phyloP scores from a whole-genome alignment of 2,113 vertebrate species.

The Puntigrus tetrazona region DNA sequence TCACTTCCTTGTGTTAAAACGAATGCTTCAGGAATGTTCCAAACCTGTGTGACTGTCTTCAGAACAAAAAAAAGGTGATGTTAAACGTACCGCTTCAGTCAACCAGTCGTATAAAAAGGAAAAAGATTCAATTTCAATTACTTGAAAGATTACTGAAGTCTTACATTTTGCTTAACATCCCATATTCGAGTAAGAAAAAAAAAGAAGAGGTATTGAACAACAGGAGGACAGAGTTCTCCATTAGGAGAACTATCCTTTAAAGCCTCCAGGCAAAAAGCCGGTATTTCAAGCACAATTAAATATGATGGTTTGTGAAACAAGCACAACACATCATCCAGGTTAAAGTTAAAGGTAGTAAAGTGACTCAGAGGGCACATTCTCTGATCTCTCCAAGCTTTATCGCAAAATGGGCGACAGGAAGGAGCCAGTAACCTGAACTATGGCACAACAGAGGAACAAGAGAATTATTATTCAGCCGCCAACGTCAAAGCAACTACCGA shows the following conservation, averaged over 20 bases:
- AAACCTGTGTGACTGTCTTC: not conserved
- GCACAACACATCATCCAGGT: not conserved
- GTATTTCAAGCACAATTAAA: not conserved
- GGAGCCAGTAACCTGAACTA: constrained; percentile 12
- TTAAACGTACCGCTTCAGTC: not conserved
- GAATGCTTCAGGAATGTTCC: not conserved
- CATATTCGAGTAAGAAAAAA: not conserved
- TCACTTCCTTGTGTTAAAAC: not conserved
- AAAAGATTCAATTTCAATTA: not conserved
- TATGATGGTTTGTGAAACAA: not conserved
- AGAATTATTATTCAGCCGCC: not conserved
- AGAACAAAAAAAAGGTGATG: not conserved
- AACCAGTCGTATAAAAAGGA: not conserved
- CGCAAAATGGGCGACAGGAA: constrained; percentile 55
- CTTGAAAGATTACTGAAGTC: not conserved
- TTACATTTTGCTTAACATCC: not conserved
- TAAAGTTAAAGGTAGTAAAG: not conserved
- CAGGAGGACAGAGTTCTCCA: not conserved
- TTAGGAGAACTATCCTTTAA: not conserved
- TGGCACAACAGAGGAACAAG: not conserved
- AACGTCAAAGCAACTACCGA: not conserved
- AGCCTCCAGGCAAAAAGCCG: not conserved
- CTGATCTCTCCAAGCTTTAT: not conserved
- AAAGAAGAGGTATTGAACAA: not conserved
- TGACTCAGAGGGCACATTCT: not conserved